Conservation (phyloP, 1,140 invertebrate genomes). For the Octopus sinensis region DNA sequence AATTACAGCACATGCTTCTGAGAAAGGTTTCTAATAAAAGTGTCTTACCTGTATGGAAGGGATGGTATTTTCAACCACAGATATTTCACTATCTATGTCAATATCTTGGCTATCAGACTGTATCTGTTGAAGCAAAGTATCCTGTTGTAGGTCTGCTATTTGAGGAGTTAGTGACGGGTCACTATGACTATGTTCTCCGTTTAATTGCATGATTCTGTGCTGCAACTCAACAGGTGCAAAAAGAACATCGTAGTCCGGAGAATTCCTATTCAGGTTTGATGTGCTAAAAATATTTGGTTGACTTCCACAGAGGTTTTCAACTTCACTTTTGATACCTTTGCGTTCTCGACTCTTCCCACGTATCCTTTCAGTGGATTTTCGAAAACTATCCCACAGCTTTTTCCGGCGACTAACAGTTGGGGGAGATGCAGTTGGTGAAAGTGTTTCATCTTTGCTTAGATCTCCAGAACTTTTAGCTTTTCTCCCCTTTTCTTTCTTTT, state of each 20-base stretch:
- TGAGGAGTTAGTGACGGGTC: neutral
- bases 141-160: neutral
- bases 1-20: too few relatives aligned
- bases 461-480: slow-evolving; percentile 15
- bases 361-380: slow-evolving; percentile 6
- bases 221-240: slow-evolving; percentile 4
- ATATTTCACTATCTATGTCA: neutral
- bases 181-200: neutral
- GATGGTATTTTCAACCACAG: slow-evolving; percentile 2
- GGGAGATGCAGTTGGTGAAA: neutral
- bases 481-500: slow-evolving; percentile 1
- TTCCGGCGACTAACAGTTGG: neutral
- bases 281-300: slow-evolving; percentile 4
- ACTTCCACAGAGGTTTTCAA: neutral
- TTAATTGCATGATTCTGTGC: neutral
- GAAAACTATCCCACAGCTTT: slow-evolving; percentile 5
- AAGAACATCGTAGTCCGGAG: neutral
- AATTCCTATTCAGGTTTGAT: neutral
- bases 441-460: neutral
- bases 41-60: neutral
- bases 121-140: neutral
- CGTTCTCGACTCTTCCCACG: slow-evolving; percentile 8
- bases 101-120: slow-evolving; percentile 8
- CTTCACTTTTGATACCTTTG: neutral
- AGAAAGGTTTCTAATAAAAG: neutral